Evolutionary conservation across 2,797 vertebrate species (phyloP).

Genomic region (Brachymystax lenok): DNA sequence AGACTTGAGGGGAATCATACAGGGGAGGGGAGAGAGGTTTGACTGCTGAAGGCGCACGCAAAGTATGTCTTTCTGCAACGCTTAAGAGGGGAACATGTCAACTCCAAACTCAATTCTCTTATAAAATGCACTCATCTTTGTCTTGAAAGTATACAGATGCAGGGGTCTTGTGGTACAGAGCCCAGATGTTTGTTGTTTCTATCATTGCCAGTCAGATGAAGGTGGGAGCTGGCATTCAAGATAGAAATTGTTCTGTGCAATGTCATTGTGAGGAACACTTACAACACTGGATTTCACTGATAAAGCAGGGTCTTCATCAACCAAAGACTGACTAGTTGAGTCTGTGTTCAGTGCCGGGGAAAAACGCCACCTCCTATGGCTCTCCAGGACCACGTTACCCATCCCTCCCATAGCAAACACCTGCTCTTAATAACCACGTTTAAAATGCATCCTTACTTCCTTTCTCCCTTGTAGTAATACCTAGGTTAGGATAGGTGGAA

Average conservation of each 20-base stretch:
- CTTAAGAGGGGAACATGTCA: background rate
- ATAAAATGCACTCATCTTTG: background rate
- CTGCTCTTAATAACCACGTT: background rate
- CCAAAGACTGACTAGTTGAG: background rate
- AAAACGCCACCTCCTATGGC: background rate
- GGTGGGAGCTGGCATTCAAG: background rate
- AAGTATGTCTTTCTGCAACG: background rate
- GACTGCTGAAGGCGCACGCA: background rate
- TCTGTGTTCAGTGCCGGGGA: background rate
- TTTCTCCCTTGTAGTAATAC: too few species aligned
- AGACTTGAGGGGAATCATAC: slow-evolving; percentile 6
- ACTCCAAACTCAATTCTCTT: background rate
- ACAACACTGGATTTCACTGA: background rate
- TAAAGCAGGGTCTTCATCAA: background rate
- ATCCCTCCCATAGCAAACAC: background rate
- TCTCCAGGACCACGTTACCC: background rate
- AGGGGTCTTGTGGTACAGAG: background rate
- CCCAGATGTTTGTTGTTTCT: background rate
- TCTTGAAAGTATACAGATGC: slow-evolving; percentile 1
- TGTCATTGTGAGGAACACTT: background rate
- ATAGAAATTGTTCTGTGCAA: background rate
- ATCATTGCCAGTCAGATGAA: background rate
- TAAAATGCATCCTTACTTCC: background rate
- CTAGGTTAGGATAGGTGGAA: background rate
- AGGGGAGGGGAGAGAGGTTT: background rate